phyloP scores from a whole-genome alignment of 2,888 invertebrate species.

The Slavum lentiscoides region DNA sequence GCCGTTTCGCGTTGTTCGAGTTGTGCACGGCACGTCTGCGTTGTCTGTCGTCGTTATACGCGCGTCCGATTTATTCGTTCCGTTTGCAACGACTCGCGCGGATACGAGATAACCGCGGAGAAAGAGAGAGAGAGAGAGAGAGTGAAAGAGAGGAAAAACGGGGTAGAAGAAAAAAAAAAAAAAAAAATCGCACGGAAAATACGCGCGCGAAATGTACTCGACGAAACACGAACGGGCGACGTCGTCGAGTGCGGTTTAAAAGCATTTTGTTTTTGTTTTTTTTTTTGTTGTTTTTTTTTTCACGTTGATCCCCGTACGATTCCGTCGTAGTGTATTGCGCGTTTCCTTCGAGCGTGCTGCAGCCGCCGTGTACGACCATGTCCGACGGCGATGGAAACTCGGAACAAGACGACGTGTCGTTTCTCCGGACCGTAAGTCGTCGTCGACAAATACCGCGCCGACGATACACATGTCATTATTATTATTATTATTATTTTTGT shows the following conservation, averaged over 20 bases:
- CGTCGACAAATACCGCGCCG: not conserved
- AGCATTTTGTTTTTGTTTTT: not conserved
- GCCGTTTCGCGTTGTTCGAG: conserved; percentile 17
- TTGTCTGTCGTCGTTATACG: not conserved
- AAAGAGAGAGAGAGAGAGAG: not conserved
- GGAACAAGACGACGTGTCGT: conserved; percentile 99
- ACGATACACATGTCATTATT: too few species aligned
- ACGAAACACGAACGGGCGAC: not conserved
- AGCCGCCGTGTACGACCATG: conserved; percentile 63
- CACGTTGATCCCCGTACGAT: too few species aligned
- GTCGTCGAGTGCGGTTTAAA: not conserved
- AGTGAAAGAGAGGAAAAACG: not conserved
- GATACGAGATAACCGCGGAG: not conserved
- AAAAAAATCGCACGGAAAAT: not conserved
- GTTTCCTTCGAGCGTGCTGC: not conserved
- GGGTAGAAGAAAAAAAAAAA: not conserved
- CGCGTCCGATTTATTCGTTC: not conserved
- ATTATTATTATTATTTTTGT: not conserved
- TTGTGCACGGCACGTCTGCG: conserved; percentile 1
- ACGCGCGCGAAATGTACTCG: not conserved
- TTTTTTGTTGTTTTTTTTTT: too few species aligned
- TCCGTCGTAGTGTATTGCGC: too few species aligned
- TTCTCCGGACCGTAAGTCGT: conserved; percentile 90
- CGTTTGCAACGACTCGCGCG: not conserved
- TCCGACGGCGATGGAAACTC: conserved; percentile 94